Evolutionary conservation across 2,113 vertebrate species (phyloP), one percentile per base, ranked within the genome.

Genomic region (Galbula dea): DNA sequence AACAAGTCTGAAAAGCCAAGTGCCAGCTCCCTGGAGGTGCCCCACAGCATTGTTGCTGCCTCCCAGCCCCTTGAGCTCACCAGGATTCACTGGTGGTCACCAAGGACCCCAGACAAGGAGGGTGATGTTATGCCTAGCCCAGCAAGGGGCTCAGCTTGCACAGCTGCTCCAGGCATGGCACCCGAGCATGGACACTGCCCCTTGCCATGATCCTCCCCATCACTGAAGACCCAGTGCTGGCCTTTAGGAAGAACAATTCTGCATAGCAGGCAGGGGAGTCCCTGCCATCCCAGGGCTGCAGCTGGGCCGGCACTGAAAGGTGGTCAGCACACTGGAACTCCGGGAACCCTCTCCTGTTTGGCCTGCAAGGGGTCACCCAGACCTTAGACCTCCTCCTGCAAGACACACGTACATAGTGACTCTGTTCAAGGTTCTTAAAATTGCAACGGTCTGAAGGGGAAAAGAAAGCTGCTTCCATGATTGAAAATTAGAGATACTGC

Each of bases 101-200:
- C 2, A 23, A 16, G 69, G 37, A 6, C 5, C 62, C 34, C 12
- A 2, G 19, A 4, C 13, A 15, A 17, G 30, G 45, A 7, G 17
- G 13, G 5, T 41, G 22, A 20, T 1, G 3, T 27, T 20, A 8
- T 1, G 0, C 12, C 18, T 68, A 63, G 55, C 54, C 20, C 62
- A n/a, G 77, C 48, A 43, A 62, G 73, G 7, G 14, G 57, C 46
- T 65, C 54, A 27, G 59, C 41, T 62, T 45, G 45, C 49, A 24
- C 3, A 2, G 39, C 4, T 0, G 7, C 65, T 30, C 15, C 0
- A 0, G n/a, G 34, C 58, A 41, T 1, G 0, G 43, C 78, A 21
- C 26, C n/a, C 10, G 0, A 1, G 16, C 34, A 26, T 4, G 3
- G 39, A n/a, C 2, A 0, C n/a, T n/a, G 68, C 46, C 29, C 45